These are phyloP conservation scores for Corythoichthys haematopterus DNA, from an alignment of 2,113 vertebrate genomes.

Conservation along the genomic window DNA sequence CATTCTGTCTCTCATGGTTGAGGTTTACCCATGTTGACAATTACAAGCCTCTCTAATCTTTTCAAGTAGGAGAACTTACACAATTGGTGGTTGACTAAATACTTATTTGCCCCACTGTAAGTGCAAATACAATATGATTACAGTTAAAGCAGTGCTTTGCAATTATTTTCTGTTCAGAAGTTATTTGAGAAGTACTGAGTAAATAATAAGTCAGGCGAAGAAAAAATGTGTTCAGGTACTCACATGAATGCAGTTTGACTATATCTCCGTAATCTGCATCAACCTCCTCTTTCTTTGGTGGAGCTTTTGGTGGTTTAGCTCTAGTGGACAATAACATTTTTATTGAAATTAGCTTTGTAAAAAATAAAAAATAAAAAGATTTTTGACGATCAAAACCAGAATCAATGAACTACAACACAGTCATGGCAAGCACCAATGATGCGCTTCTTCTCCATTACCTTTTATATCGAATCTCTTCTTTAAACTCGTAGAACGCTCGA, in stretches of 20 bases:
- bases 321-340: constrained; percentile 49
- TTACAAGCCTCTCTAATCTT: no score
- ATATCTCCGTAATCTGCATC: constrained; percentile 70
- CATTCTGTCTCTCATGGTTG: no score
- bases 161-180: no score
- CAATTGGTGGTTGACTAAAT: no score
- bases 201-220: background rate
- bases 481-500: constrained; percentile 85
- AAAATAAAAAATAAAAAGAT: background rate
- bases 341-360: background rate
- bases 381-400: background rate
- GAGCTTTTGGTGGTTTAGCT: constrained; percentile 77
- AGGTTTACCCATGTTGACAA: no score
- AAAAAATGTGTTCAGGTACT: constrained; percentile 41
- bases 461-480: constrained; percentile 86
- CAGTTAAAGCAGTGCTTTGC: no score
- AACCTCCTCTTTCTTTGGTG: constrained; percentile 61
- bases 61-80: no score
- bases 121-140: constrained; percentile 15
- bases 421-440: background rate
- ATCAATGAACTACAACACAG: background rate
- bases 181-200: background rate
- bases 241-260: constrained; percentile 79
- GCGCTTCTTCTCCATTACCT: constrained; percentile 62
- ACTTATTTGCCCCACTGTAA: no score